Evolutionary conservation across 2,888 invertebrate species (phyloP), one percentile per base, ranked within the genome.

Genomic region (Zaprionus bogoriensis): DNA sequence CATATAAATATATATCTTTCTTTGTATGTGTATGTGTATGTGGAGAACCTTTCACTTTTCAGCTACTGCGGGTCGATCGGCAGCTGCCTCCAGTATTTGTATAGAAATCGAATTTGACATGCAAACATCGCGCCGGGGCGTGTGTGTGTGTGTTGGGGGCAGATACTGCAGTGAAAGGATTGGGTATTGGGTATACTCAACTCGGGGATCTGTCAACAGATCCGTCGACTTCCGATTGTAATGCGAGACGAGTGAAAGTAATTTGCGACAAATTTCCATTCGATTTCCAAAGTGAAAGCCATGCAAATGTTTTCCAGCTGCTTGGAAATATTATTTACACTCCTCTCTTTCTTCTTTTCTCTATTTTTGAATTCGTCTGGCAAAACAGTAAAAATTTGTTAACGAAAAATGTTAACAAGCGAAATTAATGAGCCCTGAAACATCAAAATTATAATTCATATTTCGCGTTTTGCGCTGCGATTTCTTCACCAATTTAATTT

Each of bases 31-130:
- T 28, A 12, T 28, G n/a, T 12, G 4, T 19, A 3, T 51, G 28
- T 50, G 10, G 32, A n/a, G 27, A 78, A 71, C 84, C 67, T 77
- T 74, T 77, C 70, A 62, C 74, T 68, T 67, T 72, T 42, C 10
- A 1, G n/a, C 22, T 10, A 22, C 85, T 79, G 86, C 83, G 71
- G 78, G 82, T 64, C 36, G 23, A 5, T 19, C 22, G 44, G 46
- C 82, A 63, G 64, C 71, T 73, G 60, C 58, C 47, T 54, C 28
- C 65, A 50, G 41, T 85, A 58, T 82, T 82, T 82, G 82, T 87
- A 70, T 86, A 71, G 80, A 87, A 87, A 87, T 80, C 72, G 27
- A 77, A 87, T 87, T 83, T 86, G 87, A 86, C 83, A 83, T 87
- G 83, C 88, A 83, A 87, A 83, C 83, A 87, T 69, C 42, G 55